Evolutionary conservation across 2,797 vertebrate genomes (phyloP).

Genomic region (Brachyalestes nurse): DNA sequence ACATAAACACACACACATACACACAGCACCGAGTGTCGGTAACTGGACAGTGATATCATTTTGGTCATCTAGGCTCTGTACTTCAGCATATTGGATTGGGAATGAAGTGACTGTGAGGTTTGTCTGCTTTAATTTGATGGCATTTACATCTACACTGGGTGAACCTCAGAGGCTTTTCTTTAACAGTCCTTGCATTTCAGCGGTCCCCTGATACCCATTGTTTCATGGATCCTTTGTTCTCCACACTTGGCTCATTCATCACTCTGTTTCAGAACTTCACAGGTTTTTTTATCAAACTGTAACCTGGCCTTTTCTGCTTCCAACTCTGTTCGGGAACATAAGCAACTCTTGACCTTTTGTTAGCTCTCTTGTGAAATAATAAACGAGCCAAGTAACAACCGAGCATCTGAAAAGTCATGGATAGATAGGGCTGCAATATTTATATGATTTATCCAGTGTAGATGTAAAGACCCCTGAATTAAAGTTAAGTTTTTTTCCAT

Average conservation of each 20-base stretch:
- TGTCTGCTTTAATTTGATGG: background rate
- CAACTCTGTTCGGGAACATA: background rate
- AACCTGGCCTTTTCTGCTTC: background rate
- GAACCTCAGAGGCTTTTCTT: background rate
- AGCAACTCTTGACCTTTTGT: background rate
- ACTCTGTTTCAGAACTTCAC: background rate
- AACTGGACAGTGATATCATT: background rate
- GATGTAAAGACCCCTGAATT: background rate
- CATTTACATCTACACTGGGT: background rate
- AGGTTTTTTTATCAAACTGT: background rate
- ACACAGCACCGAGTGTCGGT: background rate
- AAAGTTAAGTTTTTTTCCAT: background rate
- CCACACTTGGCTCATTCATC: background rate
- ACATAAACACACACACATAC: background rate
- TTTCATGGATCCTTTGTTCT: background rate
- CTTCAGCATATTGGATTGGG: background rate
- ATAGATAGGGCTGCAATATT: background rate
- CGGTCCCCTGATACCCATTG: background rate
- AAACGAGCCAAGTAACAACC: too few species aligned
- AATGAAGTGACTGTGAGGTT: background rate
- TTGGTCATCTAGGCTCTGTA: background rate
- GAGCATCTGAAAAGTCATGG: too few species aligned
- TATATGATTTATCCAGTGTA: background rate
- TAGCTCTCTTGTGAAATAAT: too few species aligned
- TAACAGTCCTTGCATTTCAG: background rate